Evolutionary conservation across 2,797 vertebrate species (phyloP).

Genomic region (Petrocephalus schoutedeni): DNA sequence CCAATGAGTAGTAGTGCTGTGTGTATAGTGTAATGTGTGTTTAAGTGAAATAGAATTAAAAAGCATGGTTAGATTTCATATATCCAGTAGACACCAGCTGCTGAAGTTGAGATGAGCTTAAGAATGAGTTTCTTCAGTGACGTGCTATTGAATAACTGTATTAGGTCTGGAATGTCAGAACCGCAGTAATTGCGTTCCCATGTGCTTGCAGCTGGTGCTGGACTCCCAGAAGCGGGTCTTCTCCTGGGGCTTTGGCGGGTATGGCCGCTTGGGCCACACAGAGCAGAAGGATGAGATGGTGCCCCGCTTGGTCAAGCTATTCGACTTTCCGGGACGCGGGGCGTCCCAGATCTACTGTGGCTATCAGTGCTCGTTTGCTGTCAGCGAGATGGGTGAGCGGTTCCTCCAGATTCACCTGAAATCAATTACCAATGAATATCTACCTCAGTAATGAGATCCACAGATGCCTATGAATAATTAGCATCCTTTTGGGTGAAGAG

Average conservation of each 20-base stretch:
- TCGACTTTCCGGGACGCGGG: constrained; percentile 89
- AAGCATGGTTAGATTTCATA: no score
- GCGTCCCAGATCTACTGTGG: constrained; percentile 81
- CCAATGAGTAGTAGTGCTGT: neutral
- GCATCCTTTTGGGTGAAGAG: neutral
- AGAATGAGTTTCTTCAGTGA: neutral
- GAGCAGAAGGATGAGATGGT: constrained; percentile 98
- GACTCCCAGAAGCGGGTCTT: constrained; percentile 96
- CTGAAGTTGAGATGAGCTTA: neutral
- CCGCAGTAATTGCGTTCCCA: neutral
- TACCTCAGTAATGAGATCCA: neutral
- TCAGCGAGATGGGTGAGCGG: constrained; percentile 85
- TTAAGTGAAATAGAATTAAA: no score
- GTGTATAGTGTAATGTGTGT: neutral
- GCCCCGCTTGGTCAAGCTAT: constrained; percentile 86
- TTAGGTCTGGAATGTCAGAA: neutral
- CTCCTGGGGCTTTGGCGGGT: constrained; percentile 93
- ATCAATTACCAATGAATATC: neutral
- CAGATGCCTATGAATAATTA: neutral
- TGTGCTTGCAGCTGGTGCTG: constrained; percentile 72
- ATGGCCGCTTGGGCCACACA: constrained; percentile 85
- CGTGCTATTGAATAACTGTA: neutral
- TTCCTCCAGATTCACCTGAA: neutral
- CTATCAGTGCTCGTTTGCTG: constrained; percentile 88
- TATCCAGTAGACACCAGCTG: no score